These are phyloP conservation scores for Spodoptera litura DNA, from an alignment of 1,140 invertebrate species.

Conservation along the genomic window DNA sequence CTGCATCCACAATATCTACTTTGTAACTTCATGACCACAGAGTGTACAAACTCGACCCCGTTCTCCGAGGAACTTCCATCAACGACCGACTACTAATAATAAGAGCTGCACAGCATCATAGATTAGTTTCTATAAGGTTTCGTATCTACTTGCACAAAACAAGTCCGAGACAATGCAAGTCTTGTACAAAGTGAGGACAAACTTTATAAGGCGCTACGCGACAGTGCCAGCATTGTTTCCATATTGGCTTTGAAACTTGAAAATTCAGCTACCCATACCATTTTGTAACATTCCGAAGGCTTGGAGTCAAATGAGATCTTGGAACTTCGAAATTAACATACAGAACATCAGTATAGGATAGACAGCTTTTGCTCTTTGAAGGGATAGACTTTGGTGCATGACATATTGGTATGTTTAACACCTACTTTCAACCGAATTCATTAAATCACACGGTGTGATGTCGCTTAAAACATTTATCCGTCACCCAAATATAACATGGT, in stretches of 20 bases:
- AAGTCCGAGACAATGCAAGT: conserved; percentile 49
- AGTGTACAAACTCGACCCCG: not conserved
- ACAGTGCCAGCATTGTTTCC: conserved; percentile 71
- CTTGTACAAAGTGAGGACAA: conserved; percentile 53
- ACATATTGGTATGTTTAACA: too few relatives aligned
- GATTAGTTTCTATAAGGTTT: conserved; percentile 50
- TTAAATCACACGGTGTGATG: too few relatives aligned
- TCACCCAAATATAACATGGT: too few relatives aligned
- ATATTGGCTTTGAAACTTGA: conserved; percentile 74
- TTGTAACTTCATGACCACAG: not conserved
- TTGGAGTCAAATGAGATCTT: conserved; percentile 44
- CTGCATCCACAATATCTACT: not conserved
- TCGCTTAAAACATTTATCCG: too few relatives aligned
- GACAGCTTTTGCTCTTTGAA: too few relatives aligned
- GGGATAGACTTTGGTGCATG: too few relatives aligned
- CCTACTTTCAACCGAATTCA: too few relatives aligned
- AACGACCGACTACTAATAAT: conserved; percentile 23
- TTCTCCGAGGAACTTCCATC: not conserved
- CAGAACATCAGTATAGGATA: too few relatives aligned
- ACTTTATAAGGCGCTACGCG: conserved; percentile 66
- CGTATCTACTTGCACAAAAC: conserved; percentile 48
- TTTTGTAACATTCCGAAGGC: conserved; percentile 53
- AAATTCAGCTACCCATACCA: conserved; percentile 66
- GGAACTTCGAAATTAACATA: conserved; percentile 42
- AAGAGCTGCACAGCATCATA: conserved; percentile 46